Percentiles rank a stretch among this genome's conserved stretches.
These are phyloP conservation scores for Philereme transversata DNA, from an alignment of 2,888 invertebrate species.

Conservation along the genomic window DNA sequence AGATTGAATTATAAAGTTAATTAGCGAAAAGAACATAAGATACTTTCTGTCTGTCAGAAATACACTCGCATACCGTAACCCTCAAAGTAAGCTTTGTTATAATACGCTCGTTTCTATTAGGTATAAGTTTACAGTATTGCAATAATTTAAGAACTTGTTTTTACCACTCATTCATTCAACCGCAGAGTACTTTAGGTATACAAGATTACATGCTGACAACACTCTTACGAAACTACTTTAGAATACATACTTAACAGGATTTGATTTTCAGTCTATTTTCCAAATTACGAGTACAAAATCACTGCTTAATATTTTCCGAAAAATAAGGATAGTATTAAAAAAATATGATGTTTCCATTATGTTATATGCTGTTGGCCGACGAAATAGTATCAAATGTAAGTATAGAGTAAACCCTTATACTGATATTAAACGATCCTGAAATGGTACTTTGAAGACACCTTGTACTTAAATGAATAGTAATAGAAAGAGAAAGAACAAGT, in stretches of 20 bases:
- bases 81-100: neutral
- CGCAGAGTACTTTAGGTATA: neutral
- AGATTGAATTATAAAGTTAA: slow-evolving; percentile 11
- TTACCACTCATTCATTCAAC: too few species aligned
- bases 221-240: slow-evolving; percentile 12
- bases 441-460: too few species aligned
- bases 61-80: neutral
- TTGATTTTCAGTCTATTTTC: slow-evolving; percentile 20
- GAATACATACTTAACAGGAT: slow-evolving; percentile 1
- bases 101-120: neutral
- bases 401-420: too few species aligned
- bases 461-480: too few species aligned
- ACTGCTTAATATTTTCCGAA: slow-evolving; percentile 5
- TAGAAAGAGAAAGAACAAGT: too few species aligned
- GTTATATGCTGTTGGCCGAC: too few species aligned
- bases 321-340: neutral
- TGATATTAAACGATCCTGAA: too few species aligned
- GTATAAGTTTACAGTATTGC: too few species aligned
- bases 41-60: slow-evolving; percentile 6
- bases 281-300: slow-evolving; percentile 7
- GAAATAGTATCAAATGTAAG: too few species aligned
- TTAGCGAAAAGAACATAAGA: slow-evolving; percentile 13
- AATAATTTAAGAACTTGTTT: too few species aligned
- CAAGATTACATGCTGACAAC: neutral
- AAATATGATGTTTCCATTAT: too few species aligned